phyloP scores from a whole-genome alignment of 2,113 vertebrate species.

The Ophiodon elongatus region DNA sequence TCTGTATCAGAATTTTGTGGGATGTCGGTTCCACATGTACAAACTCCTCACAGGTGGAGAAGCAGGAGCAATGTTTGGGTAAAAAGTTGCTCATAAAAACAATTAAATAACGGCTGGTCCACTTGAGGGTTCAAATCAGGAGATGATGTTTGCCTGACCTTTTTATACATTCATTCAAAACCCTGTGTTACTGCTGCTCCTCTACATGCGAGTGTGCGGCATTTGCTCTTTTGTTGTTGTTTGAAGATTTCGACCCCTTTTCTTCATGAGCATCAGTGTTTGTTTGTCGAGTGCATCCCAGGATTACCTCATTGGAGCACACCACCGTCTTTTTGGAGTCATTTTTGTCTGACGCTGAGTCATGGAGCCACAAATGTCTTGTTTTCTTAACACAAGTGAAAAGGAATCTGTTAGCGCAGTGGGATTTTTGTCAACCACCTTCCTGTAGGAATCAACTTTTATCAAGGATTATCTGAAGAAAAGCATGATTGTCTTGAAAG shows the following conservation, averaged over 20 bases:
- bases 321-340: background rate
- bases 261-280: background rate
- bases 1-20: background rate
- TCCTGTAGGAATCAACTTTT: background rate
- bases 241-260: background rate
- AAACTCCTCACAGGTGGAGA: too few relatives aligned
- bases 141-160: conserved; percentile 24
- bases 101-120: background rate
- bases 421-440: background rate
- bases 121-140: background rate
- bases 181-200: background rate
- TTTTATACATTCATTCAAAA: conserved; percentile 26
- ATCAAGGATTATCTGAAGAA: background rate
- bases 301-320: background rate
- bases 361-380: background rate
- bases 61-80: background rate
- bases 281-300: background rate
- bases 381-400: background rate
- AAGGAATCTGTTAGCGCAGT: background rate
- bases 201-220: background rate
- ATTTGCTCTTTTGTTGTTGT: background rate
- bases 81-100: background rate
- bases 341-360: background rate
- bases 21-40: too few relatives aligned
- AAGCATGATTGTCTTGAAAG: background rate